phyloP scores from a whole-genome alignment of 2,113 vertebrate genomes.

The Pomatostomus ruficeps region DNA sequence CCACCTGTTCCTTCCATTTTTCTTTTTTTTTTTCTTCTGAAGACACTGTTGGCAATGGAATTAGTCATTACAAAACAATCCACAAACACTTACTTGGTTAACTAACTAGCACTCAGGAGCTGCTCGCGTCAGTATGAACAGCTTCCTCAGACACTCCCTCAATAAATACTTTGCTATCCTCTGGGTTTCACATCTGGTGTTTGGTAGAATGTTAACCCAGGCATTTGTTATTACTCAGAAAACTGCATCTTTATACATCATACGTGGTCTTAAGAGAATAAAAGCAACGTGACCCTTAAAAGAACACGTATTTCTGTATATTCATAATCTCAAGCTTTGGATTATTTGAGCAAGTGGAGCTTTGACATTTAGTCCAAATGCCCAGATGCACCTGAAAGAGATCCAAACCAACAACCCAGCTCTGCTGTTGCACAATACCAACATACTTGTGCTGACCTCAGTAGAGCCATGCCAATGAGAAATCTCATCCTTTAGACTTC shows the following conservation, averaged over 20 bases:
- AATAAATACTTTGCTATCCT: not conserved
- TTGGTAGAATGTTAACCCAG: not conserved
- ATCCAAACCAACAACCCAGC: not conserved
- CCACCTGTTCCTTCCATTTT: slow-evolving; percentile 26
- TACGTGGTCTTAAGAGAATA: not conserved
- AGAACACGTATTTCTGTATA: not conserved
- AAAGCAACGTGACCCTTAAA: not conserved
- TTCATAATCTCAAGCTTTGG: not conserved
- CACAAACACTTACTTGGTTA: not conserved
- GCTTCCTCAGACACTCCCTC: not conserved
- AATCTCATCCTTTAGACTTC: not conserved
- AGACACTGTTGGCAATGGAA: not conserved
- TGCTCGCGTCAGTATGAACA: not conserved
- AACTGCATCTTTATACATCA: not conserved
- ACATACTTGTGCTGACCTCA: not conserved
- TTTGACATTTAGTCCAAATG: not conserved
- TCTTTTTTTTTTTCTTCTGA: not conserved
- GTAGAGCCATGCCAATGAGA: not conserved
- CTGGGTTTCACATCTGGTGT: not conserved
- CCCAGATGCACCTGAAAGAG: not conserved
- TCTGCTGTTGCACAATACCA: not conserved
- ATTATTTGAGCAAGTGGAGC: not conserved
- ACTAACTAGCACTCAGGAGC: not conserved
- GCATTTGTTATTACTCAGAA: not conserved
- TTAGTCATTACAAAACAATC: not conserved